Conservation (phyloP, 2,888 invertebrate species). For the Euplexia lucipara region DNA sequence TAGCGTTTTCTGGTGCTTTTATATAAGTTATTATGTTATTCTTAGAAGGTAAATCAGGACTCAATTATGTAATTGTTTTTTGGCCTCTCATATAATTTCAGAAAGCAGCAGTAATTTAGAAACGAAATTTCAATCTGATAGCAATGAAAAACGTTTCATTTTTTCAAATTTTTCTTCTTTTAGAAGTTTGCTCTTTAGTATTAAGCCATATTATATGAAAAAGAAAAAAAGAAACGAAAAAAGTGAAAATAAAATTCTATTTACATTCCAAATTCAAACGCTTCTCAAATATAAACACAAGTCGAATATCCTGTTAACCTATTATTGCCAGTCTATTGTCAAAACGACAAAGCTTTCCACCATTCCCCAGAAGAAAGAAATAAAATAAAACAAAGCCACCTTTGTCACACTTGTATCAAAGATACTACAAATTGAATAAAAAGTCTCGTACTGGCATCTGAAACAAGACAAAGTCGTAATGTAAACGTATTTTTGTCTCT, state of each 20-base stretch:
- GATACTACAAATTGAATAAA: slow-evolving; percentile 65
- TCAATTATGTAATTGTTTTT: too few relatives aligned
- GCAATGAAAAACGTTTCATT: not conserved
- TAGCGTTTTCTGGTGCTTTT: not conserved
- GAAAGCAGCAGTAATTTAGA: not conserved
- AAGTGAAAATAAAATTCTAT: not conserved
- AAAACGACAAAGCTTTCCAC: slow-evolving; percentile 38
- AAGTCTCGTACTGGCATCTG: slow-evolving; percentile 53
- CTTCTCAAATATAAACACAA: slow-evolving; percentile 12
- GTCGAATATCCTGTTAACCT: slow-evolving; percentile 15
- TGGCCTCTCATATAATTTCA: too few relatives aligned
- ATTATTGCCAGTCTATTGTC: slow-evolving; percentile 33
- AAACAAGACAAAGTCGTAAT: slow-evolving; percentile 51
- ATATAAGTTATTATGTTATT: not conserved
- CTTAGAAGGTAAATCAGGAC: too few relatives aligned
- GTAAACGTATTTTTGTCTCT: slow-evolving; percentile 36
- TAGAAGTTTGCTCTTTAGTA: not conserved
- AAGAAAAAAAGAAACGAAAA: not conserved
- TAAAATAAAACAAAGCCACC: slow-evolving; percentile 36
- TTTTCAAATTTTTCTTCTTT: not conserved
- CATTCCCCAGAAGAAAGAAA: slow-evolving; percentile 39
- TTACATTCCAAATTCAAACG: slow-evolving; percentile 39
- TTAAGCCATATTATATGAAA: not conserved
- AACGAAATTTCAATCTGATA: not conserved
- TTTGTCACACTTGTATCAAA: slow-evolving; percentile 58